phyloP scores from a whole-genome alignment of 2,888 invertebrate species.

The Dolichomitus sp. region DNA sequence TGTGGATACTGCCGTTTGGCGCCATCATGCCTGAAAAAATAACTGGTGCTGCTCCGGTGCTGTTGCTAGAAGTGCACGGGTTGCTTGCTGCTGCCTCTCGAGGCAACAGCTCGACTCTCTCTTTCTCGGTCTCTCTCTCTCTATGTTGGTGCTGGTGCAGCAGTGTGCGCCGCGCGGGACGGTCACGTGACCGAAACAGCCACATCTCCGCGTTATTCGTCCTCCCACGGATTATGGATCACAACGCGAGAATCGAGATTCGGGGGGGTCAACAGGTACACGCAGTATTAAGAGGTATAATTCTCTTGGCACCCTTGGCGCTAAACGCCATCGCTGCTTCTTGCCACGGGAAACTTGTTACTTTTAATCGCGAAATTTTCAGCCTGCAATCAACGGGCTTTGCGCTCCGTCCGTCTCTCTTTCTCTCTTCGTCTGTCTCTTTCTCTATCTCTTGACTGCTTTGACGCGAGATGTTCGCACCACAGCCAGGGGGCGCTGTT shows the following conservation, averaged over 20 bases:
- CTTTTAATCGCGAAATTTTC: constrained; percentile 11
- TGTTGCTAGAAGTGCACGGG: constrained; percentile 67
- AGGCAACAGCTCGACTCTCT: neutral
- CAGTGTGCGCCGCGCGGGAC: constrained; percentile 47
- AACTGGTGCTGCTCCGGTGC: constrained; percentile 78
- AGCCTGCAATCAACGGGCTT: neutral
- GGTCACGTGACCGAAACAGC: constrained; percentile 87
- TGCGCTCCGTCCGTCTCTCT: neutral
- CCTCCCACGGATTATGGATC: constrained; percentile 65
- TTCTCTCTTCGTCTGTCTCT: neutral
- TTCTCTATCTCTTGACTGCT: constrained; percentile 10
- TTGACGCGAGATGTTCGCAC: constrained; percentile 16
- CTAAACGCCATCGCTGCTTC: constrained; percentile 1
- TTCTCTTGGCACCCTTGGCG: neutral
- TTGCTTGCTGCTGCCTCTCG: constrained; percentile 4
- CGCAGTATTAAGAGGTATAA: constrained; percentile 28
- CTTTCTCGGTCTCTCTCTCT: neutral
- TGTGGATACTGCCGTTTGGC: constrained; percentile 87
- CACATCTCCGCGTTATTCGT: constrained; percentile 75
- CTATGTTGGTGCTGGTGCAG: constrained; percentile 70
- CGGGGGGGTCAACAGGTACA: constrained; percentile 68
- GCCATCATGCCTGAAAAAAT: constrained; percentile 88
- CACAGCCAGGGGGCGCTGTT: neutral
- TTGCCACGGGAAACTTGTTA: neutral
- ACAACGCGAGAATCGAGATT: constrained; percentile 37